Evolutionary conservation across 2,113 vertebrate genomes (phyloP), one percentile per base, ranked within the genome.

Genomic region (Oxygymnocypris stewartii): DNA sequence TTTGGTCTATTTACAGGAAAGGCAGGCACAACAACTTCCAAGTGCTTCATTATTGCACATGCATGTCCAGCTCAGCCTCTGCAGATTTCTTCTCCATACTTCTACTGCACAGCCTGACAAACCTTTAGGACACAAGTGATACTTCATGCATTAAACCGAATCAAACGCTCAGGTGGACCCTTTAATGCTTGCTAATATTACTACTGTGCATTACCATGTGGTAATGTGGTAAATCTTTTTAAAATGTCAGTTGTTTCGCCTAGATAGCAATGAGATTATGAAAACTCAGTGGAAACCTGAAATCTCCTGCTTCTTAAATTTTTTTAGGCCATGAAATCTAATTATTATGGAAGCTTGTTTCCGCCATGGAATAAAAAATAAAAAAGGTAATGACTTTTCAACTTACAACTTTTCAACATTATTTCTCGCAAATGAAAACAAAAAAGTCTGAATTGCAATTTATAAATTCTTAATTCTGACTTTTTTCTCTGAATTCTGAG

Each of bases 161-260:
- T 49, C 84, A 86, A 61, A 86, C 61, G 61, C 57, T 61, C 59
- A 47, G 14, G 11, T 35, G 14, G 4, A 0, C 37, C 77, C 37
- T 13, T n/a, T 79, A 84, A 79, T 77, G 71, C 59, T 14, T 18
- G 54, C 61, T 79, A 44, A 79, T 88, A 73, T 78, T 44, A 76
- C 51, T 61, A 25, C 12, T 2, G 44, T 23, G 57, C n/a, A 67
- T 28, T 10, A 82, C 79, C 59, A 31, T 31, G 28, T 31, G 28
- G 28, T 31, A 31, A 31, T 31, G 28, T 31, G n/a, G 12, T 8
- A 49, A 76, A 76, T 9, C 13, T 28, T 42, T 28, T 49, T 14
- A 3, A 76, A 25, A 49, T 16, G 1, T 9, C 11, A 49, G 31
- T 18, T 35, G 2, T 69, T 71, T 37, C 7, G 3, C 13, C 28